These are phyloP conservation scores for Drosophila histrio DNA, from an alignment of 2,888 invertebrate genomes.

Conservation along the genomic window DNA sequence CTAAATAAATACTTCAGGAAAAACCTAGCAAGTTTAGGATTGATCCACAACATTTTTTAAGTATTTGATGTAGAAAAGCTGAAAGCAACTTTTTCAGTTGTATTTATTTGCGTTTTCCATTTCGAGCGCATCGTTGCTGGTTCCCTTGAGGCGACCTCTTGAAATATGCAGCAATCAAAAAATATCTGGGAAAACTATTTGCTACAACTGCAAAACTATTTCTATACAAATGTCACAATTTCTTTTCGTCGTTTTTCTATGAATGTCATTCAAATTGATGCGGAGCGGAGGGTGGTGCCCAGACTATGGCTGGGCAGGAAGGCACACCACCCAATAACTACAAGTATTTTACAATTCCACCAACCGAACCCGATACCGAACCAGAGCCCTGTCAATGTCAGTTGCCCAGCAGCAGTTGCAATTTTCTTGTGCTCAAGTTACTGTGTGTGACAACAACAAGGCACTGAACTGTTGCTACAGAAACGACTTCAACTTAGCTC, in stretches of 20 bases:
- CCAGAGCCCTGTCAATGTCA: slow-evolving; percentile 70
- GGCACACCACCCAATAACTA: slow-evolving; percentile 35
- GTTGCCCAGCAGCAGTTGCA: slow-evolving; percentile 65
- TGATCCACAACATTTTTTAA: slow-evolving; percentile 1
- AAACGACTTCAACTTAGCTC: slow-evolving; percentile 31
- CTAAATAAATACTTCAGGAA: slow-evolving; percentile 3
- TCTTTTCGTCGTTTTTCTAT: slow-evolving; percentile 57
- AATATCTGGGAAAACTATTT: slow-evolving; percentile 75
- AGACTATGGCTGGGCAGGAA: not conserved
- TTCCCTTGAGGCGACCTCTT: slow-evolving; percentile 34
- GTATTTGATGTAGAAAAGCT: slow-evolving; percentile 10
- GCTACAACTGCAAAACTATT: slow-evolving; percentile 71
- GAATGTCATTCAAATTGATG: slow-evolving; percentile 80
- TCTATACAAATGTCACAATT: slow-evolving; percentile 77
- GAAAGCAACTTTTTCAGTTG: slow-evolving; percentile 4
- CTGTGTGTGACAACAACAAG: slow-evolving; percentile 20
- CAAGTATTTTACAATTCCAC: slow-evolving; percentile 25
- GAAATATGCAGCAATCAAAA: slow-evolving; percentile 75
- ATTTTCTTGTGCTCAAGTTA: slow-evolving; percentile 42
- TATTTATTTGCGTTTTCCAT: slow-evolving; percentile 2
- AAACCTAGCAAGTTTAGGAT: not conserved
- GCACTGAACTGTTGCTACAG: slow-evolving; percentile 22
- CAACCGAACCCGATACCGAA: slow-evolving; percentile 14
- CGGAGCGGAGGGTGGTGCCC: slow-evolving; percentile 47
- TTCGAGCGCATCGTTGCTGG: slow-evolving; percentile 11